phyloP scores from a whole-genome alignment of 30 jellyfish, hydroid and myxozoan genomes.

The Mastigias papua region DNA sequence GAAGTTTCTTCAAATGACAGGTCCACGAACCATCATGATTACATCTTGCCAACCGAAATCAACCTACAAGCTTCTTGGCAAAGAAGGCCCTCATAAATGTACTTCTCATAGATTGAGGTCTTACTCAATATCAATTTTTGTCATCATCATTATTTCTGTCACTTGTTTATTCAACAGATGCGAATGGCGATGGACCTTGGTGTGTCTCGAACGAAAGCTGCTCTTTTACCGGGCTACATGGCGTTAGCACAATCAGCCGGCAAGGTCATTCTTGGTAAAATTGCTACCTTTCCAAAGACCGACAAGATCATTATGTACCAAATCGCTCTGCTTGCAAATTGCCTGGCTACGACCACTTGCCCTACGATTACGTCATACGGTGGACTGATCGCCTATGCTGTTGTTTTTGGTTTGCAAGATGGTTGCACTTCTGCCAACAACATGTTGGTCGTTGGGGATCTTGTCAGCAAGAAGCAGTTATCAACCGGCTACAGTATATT shows the following conservation, averaged over 20 bases:
- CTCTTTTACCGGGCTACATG: constrained; percentile 85
- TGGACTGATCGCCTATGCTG: constrained; percentile 77
- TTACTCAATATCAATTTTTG: too few species aligned
- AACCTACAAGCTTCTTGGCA: too few species aligned
- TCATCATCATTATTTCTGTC: too few species aligned
- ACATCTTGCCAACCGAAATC: too few species aligned
- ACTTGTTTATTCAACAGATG: constrained; percentile 64
- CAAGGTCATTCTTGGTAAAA: constrained; percentile 82
- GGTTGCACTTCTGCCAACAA: constrained; percentile 83
- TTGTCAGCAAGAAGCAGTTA: constrained; percentile 75
- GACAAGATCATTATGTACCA: constrained; percentile 81
- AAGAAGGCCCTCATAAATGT: too few species aligned
- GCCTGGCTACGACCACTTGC: constrained; percentile 88
- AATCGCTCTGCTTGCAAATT: constrained; percentile 76
- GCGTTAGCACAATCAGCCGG: constrained; percentile 89
- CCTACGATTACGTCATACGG: constrained; percentile 72
- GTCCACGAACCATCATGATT: too few species aligned
- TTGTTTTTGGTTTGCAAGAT: constrained; percentile 87
- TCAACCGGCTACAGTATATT: constrained; percentile 81
- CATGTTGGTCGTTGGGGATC: constrained; percentile 89
- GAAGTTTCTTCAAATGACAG: too few species aligned
- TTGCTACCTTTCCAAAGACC: constrained; percentile 67
- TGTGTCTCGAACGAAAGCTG: constrained; percentile 73
- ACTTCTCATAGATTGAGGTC: too few species aligned
- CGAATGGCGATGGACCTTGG: constrained; percentile 82